Evolutionary conservation across 2,888 invertebrate genomes (phyloP).

Genomic region (Phania funesta): DNA sequence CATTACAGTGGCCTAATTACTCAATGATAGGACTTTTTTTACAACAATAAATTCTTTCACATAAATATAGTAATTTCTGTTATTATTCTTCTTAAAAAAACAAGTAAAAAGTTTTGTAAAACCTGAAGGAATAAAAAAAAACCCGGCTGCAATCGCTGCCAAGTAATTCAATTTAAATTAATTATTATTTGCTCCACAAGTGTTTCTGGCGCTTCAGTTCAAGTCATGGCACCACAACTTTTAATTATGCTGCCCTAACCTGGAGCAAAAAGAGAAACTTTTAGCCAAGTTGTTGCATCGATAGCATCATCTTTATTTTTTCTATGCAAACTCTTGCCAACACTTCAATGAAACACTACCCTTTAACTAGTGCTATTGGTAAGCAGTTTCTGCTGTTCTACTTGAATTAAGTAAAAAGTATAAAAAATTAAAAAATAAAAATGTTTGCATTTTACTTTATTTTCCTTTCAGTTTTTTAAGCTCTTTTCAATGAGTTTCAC

Average conservation of each 20-base stretch:
- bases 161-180: conserved; percentile 78
- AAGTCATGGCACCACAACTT: conserved; percentile 68
- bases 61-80: too few relatives aligned
- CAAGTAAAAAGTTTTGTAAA: background rate
- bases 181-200: conserved; percentile 79
- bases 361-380: background rate
- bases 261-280: conserved; percentile 10
- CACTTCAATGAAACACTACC: conserved; percentile 45
- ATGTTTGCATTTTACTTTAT: conserved; percentile 53
- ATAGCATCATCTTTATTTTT: conserved; percentile 23
- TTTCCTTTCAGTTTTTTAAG: conserved; percentile 23
- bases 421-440: conserved; percentile 16
- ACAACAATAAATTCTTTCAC: too few relatives aligned
- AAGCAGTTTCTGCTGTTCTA: background rate
- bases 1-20: too few relatives aligned
- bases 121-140: background rate
- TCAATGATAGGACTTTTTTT: too few relatives aligned
- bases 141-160: conserved; percentile 56
- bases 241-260: conserved; percentile 67
- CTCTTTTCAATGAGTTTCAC: conserved; percentile 43
- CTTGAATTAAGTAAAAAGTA: conserved; percentile 43
- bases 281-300: conserved; percentile 56
- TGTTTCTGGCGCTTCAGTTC: conserved; percentile 71
- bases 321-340: conserved; percentile 12
- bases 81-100: background rate